phyloP scores from a whole-genome alignment of 1,140 invertebrate species.

The Phymastichus coffea region DNA sequence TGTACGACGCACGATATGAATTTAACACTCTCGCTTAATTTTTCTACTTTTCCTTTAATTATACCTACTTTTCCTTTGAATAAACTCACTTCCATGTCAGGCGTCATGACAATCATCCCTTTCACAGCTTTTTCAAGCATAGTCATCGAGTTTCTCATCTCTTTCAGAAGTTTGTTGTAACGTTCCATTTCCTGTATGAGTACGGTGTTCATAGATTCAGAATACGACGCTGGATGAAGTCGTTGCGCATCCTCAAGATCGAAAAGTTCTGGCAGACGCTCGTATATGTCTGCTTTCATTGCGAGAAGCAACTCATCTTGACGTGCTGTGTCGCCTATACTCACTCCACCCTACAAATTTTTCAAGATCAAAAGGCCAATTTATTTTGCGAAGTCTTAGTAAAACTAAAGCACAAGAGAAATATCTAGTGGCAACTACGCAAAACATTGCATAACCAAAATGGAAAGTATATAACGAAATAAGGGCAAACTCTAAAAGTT shows the following conservation, averaged over 20 bases:
- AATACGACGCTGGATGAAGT: constrained; percentile 79
- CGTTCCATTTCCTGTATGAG: constrained; percentile 89
- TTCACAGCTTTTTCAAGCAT: constrained; percentile 81
- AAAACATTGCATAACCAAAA: no score
- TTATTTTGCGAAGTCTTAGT: no score
- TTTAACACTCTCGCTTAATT: no score
- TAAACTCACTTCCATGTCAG: constrained; percentile 74
- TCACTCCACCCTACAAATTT: constrained; percentile 15
- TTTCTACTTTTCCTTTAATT: no score
- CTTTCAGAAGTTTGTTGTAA: constrained; percentile 74
- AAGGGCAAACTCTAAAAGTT: no score
- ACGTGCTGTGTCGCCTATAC: constrained; percentile 56
- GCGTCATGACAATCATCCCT: constrained; percentile 85
- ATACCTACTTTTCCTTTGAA: no score
- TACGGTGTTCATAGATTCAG: constrained; percentile 93
- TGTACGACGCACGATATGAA: no score
- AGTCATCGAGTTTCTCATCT: constrained; percentile 65
- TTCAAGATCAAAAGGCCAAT: no score
- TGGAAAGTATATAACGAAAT: no score
- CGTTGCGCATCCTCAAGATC: constrained; percentile 70
- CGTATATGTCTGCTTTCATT: constrained; percentile 72
- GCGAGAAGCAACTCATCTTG: constrained; percentile 64
- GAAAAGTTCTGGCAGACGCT: constrained; percentile 71
- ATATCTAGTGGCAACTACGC: no score
- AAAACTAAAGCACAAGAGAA: no score